These are phyloP conservation scores for Donacobius atricapilla DNA, from an alignment of 2,113 vertebrate genomes.

Conservation along the genomic window DNA sequence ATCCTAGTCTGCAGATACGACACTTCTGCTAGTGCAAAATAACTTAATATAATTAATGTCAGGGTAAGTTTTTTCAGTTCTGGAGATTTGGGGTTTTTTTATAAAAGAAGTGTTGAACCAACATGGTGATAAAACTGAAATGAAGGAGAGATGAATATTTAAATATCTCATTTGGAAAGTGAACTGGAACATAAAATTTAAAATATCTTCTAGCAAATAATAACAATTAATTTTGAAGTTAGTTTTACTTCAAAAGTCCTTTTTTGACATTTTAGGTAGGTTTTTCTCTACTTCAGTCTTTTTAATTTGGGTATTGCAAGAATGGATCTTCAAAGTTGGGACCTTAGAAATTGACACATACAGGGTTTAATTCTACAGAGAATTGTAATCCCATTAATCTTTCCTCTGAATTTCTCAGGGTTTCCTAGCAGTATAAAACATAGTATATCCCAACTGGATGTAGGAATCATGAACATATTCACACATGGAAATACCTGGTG, in stretches of 20 bases:
- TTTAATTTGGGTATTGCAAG: not conserved
- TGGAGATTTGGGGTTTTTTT: not conserved
- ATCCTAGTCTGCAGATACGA: not conserved
- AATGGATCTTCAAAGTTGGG: not conserved
- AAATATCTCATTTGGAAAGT: not conserved
- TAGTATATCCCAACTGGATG: not conserved
- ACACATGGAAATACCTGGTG: not conserved
- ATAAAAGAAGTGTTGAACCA: not conserved
- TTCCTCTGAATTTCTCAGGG: not conserved
- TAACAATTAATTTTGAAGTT: not conserved
- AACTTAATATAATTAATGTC: not conserved
- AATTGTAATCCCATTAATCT: not conserved
- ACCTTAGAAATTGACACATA: not conserved
- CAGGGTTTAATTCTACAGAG: not conserved
- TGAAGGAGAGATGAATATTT: not conserved
- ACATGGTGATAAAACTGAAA: not conserved
- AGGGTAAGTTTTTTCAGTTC: not conserved
- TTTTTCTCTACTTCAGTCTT: not conserved
- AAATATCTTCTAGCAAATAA: not conserved
- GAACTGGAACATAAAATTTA: not conserved
- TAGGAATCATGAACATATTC: not conserved
- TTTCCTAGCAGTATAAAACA: not conserved
- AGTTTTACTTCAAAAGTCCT: not conserved
- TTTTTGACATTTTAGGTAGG: not conserved
- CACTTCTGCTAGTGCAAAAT: not conserved